phyloP scores from a whole-genome alignment of 64 coral and sea anemone genomes.

The Astreopora myriophthalma region DNA sequence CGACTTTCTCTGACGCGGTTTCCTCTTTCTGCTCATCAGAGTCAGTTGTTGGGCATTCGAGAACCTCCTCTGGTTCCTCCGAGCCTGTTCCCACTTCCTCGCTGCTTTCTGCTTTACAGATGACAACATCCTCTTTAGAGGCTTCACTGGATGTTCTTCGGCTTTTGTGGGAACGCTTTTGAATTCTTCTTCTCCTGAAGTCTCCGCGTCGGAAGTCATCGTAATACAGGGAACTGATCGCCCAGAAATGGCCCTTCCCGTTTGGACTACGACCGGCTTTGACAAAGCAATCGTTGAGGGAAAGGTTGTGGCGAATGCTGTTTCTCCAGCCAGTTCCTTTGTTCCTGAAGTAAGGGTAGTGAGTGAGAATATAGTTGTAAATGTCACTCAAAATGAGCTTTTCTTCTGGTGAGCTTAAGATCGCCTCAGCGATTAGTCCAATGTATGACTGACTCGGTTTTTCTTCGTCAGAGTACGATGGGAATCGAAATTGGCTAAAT shows the following conservation, averaged over 20 bases:
- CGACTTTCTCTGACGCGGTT: background rate
- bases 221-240: constrained; percentile 37
- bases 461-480: constrained; percentile 58
- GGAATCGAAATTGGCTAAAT: constrained; percentile 44
- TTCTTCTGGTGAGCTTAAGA: constrained; percentile 63
- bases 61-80: background rate
- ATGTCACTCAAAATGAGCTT: constrained; percentile 76
- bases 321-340: constrained; percentile 78
- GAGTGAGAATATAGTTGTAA: constrained; percentile 62
- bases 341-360: constrained; percentile 73
- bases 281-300: constrained; percentile 68
- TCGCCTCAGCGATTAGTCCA: constrained; percentile 68
- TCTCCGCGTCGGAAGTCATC: constrained; percentile 72
- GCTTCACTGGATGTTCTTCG: constrained; percentile 1
- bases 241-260: constrained; percentile 77
- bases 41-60: background rate
- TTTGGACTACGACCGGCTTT: constrained; percentile 72
- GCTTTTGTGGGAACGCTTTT: constrained; percentile 50
- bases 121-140: constrained; percentile 17
- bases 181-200: constrained; percentile 61
- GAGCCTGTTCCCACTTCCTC: background rate
- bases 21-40: constrained; percentile 3
- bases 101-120: constrained; percentile 32
- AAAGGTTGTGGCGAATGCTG: constrained; percentile 78
- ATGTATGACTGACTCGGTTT: constrained; percentile 78